phyloP scores from a whole-genome alignment of 2,797 vertebrate genomes.

The Gallirallus australis region DNA sequence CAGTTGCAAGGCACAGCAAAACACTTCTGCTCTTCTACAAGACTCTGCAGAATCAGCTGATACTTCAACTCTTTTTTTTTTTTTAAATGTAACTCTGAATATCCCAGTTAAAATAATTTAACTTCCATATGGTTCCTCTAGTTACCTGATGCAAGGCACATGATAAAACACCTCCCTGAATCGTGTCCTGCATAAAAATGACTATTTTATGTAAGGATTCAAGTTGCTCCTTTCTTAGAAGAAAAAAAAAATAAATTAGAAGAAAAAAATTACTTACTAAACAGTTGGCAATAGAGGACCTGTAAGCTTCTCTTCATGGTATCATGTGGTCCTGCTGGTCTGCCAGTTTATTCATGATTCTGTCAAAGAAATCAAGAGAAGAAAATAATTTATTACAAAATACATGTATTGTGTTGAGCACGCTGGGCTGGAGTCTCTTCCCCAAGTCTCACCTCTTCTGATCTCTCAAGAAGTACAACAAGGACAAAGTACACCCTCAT shows the following conservation, averaged over 20 bases:
- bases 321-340: slow-evolving; percentile 96
- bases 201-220: neutral
- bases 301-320: slow-evolving; percentile 99
- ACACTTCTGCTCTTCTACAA: neutral
- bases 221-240: neutral
- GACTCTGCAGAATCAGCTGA: neutral
- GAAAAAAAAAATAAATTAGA: neutral
- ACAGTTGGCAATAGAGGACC: slow-evolving; percentile 97
- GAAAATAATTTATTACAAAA: neutral
- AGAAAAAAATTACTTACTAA: slow-evolving; percentile 87
- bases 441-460: neutral
- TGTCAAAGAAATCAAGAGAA: slow-evolving; percentile 79
- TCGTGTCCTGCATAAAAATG: neutral
- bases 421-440: neutral
- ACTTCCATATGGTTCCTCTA: neutral
- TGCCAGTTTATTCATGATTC: slow-evolving; percentile 98
- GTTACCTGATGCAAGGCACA: neutral
- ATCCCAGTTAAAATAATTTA: neutral
- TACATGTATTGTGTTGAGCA: neutral
- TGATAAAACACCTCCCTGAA: neutral
- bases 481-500: neutral
- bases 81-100: neutral
- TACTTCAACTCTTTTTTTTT: neutral
- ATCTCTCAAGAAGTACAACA: neutral
- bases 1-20: neutral